Evolutionary conservation across 1,140 invertebrate genomes (phyloP).

Genomic region (Druon quercuslanigerum): DNA sequence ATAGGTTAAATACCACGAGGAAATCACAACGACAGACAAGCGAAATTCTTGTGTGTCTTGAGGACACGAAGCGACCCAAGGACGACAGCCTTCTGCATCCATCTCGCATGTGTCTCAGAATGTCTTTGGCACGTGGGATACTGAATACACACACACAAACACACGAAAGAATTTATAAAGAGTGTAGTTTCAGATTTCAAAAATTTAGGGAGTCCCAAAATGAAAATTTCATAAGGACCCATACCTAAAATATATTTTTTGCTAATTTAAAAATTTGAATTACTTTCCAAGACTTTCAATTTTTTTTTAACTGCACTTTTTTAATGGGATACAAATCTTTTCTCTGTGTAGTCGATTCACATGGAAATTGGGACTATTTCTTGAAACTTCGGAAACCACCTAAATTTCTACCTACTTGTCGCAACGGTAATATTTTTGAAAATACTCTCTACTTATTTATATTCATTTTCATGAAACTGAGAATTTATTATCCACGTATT

Average conservation of each 20-base stretch:
- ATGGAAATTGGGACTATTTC: constrained; percentile 45
- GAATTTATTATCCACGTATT: not conserved
- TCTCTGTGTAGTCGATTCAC: constrained; percentile 55
- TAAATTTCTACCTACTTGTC: constrained; percentile 27
- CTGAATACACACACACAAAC: too few species aligned
- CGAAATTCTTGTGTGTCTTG: too few species aligned
- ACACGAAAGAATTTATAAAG: too few species aligned
- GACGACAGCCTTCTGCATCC: too few species aligned
- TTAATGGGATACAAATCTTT: not conserved
- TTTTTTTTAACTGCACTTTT: not conserved
- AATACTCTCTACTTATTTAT: constrained; percentile 35
- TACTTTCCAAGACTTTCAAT: not conserved
- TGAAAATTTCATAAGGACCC: constrained; percentile 34
- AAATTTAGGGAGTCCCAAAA: too few species aligned
- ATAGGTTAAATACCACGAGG: too few species aligned
- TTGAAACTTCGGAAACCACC: constrained; percentile 18
- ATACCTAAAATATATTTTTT: not conserved
- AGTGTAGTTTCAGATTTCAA: too few species aligned
- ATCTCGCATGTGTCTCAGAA: too few species aligned
- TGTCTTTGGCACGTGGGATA: too few species aligned
- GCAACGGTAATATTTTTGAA: constrained; percentile 36
- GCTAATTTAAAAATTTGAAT: not conserved
- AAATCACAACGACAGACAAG: too few species aligned
- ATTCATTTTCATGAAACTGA: not conserved
- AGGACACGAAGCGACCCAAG: too few species aligned